phyloP scores from a whole-genome alignment of 2,797 vertebrate species.

The Bufotes viridis region DNA sequence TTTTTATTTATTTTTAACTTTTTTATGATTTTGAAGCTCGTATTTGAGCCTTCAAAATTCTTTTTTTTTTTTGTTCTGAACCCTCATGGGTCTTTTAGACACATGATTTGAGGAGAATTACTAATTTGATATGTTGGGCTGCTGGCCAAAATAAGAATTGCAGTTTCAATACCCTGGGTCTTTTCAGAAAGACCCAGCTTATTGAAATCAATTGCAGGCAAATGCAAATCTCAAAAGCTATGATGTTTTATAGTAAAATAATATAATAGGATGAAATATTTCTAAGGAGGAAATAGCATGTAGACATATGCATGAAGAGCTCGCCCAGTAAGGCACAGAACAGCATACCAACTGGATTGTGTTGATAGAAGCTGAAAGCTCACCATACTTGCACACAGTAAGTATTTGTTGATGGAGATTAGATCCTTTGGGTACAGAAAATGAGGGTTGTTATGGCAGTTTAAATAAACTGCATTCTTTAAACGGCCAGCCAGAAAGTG shows the following conservation, averaged over 20 bases:
- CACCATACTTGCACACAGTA: constrained; percentile 36
- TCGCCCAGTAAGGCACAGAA: neutral
- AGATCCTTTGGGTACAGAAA: constrained; percentile 58
- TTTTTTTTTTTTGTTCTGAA: too few species aligned
- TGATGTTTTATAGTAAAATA: neutral
- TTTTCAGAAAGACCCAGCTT: too few species aligned
- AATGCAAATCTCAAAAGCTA: too few species aligned
- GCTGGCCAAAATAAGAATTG: too few species aligned
- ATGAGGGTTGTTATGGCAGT: constrained; percentile 54
- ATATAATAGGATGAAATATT: neutral
- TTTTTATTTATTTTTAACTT: too few species aligned
- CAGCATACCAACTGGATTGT: constrained; percentile 46
- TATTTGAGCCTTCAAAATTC: too few species aligned
- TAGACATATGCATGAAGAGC: constrained; percentile 34
- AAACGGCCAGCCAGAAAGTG: constrained; percentile 43
- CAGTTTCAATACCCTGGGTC: too few species aligned
- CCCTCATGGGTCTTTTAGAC: too few species aligned
- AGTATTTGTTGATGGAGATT: constrained; percentile 52
- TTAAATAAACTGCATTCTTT: constrained; percentile 59
- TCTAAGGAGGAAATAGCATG: constrained; percentile 2
- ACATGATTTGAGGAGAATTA: too few species aligned
- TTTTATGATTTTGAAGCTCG: too few species aligned
- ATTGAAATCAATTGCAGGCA: too few species aligned
- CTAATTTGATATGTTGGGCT: too few species aligned
- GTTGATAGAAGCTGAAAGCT: constrained; percentile 55